Conservation (phyloP, 2,797 vertebrate genomes). For the Lutjanus argentimaculatus region DNA sequence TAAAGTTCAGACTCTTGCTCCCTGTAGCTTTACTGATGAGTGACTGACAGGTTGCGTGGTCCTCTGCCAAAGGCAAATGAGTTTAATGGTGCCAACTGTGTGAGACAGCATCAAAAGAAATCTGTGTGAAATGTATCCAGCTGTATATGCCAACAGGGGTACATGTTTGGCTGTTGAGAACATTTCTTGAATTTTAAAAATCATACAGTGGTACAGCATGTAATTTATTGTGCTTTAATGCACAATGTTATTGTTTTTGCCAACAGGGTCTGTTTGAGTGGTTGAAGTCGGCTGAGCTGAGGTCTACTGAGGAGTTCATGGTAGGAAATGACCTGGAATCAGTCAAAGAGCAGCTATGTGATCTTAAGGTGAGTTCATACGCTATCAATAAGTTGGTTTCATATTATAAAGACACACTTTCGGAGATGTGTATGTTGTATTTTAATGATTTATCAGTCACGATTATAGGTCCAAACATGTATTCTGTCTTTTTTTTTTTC, state of each 20-base stretch:
- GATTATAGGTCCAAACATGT: neutral
- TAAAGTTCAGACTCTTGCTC: conserved; percentile 23
- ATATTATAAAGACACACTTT: neutral
- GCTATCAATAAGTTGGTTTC: neutral
- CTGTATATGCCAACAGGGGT: conserved; percentile 18
- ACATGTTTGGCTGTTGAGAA: conserved; percentile 14
- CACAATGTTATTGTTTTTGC: conserved; percentile 13
- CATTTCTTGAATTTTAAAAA: neutral
- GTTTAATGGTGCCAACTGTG: conserved; percentile 37
- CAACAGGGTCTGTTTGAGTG: conserved; percentile 89
- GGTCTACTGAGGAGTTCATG: conserved; percentile 88
- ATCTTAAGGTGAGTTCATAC: conserved; percentile 88
- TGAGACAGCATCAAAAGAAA: conserved; percentile 19
- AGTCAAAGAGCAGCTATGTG: conserved; percentile 90
- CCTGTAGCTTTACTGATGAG: conserved; percentile 50
- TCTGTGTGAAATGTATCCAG: conserved; percentile 18
- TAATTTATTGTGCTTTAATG: conserved; percentile 1
- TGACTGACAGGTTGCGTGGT: conserved; percentile 52
- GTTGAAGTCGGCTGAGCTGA: conserved; percentile 89
- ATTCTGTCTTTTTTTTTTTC: neutral
- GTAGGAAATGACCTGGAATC: conserved; percentile 88
- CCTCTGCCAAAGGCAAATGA: conserved; percentile 56
- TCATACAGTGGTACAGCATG: neutral
- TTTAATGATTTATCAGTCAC: neutral
- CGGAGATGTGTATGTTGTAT: neutral